phyloP scores from a whole-genome alignment of 1,140 invertebrate genomes.

The Bombus sibiricus region DNA sequence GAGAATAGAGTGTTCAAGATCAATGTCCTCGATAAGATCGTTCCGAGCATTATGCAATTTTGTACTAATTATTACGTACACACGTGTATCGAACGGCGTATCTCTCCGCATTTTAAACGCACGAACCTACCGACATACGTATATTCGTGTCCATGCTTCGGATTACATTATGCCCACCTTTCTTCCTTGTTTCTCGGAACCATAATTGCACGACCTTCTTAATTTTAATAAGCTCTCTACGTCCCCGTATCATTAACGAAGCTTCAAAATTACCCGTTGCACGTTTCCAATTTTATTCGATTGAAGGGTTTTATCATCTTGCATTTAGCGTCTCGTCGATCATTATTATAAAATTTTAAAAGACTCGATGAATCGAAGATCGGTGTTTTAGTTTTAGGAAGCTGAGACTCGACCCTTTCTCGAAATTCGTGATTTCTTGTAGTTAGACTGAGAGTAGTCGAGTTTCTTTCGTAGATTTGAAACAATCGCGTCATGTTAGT shows the following conservation, averaged over 20 bases:
- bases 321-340: not conserved
- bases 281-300: not conserved
- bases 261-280: not conserved
- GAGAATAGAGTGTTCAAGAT: slow-evolving; percentile 33
- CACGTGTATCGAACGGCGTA: slow-evolving; percentile 35
- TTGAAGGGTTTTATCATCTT: not conserved
- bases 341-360: not conserved
- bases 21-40: slow-evolving; percentile 35
- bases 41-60: slow-evolving; percentile 33
- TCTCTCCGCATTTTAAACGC: slow-evolving; percentile 47
- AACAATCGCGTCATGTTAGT: no score
- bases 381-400: not conserved
- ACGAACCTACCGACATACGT: slow-evolving; percentile 30
- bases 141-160: slow-evolving; percentile 15
- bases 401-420: not conserved
- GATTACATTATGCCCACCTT: slow-evolving; percentile 10
- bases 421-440: not conserved
- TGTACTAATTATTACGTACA: slow-evolving; percentile 45
- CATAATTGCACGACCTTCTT: slow-evolving; percentile 7
- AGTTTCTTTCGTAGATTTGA: no score
- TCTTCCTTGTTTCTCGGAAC: slow-evolving; percentile 28
- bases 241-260: not conserved
- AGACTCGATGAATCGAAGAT: no score
- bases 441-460: no score
- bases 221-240: not conserved